Evolutionary conservation across 2,888 invertebrate species (phyloP).

Genomic region (Pristionchus maxplancki): DNA sequence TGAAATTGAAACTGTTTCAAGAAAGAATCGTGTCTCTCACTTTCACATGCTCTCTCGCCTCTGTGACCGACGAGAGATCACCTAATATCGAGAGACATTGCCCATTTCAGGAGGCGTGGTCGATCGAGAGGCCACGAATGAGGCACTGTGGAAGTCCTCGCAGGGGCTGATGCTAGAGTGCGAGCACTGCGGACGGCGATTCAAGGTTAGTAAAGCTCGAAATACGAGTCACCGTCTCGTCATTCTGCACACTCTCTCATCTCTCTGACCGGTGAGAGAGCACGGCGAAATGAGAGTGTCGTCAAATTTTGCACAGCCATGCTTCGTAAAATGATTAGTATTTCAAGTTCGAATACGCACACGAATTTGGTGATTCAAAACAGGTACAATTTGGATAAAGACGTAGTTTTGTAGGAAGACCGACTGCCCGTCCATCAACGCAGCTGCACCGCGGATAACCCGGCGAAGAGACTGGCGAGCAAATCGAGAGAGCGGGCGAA

Average conservation of each 20-base stretch:
- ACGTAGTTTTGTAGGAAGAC: constrained; percentile 81
- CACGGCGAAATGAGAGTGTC: too few relatives aligned
- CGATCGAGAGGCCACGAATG: constrained; percentile 78
- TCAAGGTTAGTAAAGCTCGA: constrained; percentile 80
- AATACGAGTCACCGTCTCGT: too few relatives aligned
- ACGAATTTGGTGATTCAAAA: too few relatives aligned
- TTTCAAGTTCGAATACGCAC: too few relatives aligned
- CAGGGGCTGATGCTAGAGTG: constrained; percentile 83
- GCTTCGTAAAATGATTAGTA: too few relatives aligned
- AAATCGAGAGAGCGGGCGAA: constrained; percentile 46
- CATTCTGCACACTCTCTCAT: too few relatives aligned
- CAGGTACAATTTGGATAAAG: too few relatives aligned
- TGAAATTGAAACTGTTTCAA: too few relatives aligned
- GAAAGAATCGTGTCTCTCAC: too few relatives aligned
- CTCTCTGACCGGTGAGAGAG: too few relatives aligned
- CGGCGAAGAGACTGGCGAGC: constrained; percentile 63
- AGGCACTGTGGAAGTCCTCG: constrained; percentile 82
- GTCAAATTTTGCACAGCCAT: too few relatives aligned
- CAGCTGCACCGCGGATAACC: constrained; percentile 80
- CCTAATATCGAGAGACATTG: not conserved
- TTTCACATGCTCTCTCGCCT: too few relatives aligned
- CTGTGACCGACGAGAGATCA: not conserved
- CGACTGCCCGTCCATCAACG: constrained; percentile 83
- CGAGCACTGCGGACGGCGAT: constrained; percentile 84
- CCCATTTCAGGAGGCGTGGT: constrained; percentile 61